Conservation (phyloP, 2,797 vertebrate genomes). For the Scarus forsteni region DNA sequence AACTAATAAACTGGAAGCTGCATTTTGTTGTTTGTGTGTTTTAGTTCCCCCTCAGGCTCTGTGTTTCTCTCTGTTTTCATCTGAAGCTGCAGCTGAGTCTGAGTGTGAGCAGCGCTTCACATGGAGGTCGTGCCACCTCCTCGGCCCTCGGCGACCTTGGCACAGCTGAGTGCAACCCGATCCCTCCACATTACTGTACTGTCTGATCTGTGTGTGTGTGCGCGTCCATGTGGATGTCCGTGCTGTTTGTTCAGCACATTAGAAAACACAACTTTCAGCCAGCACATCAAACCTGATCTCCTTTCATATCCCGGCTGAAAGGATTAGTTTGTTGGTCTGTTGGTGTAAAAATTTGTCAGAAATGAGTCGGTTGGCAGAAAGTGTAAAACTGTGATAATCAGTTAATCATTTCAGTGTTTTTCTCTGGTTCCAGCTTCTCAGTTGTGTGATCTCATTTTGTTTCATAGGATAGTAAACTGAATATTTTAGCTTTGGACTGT, state of each 20-base stretch:
- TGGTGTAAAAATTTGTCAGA: neutral
- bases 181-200: constrained; percentile 1
- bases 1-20: neutral
- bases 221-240: neutral
- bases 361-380: neutral
- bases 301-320: neutral
- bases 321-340: neutral
- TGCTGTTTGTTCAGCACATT: neutral
- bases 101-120: constrained; percentile 44
- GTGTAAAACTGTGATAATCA: neutral
- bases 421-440: neutral
- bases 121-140: constrained; percentile 21
- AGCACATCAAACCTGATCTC: neutral
- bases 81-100: constrained; percentile 54
- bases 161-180: constrained; percentile 48
- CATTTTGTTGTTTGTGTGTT: constrained; percentile 1
- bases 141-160: constrained; percentile 12
- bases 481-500: neutral
- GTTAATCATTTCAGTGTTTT: neutral
- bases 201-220: constrained; percentile 4
- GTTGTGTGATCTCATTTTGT: neutral
- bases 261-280: neutral
- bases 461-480: neutral
- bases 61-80: constrained; percentile 17
- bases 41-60: constrained; percentile 9